Percentiles rank a stretch among this genome's conserved stretches.
Evolutionary conservation across 2,888 invertebrate species (phyloP).

Genomic region (Nymphalis polychloros): DNA sequence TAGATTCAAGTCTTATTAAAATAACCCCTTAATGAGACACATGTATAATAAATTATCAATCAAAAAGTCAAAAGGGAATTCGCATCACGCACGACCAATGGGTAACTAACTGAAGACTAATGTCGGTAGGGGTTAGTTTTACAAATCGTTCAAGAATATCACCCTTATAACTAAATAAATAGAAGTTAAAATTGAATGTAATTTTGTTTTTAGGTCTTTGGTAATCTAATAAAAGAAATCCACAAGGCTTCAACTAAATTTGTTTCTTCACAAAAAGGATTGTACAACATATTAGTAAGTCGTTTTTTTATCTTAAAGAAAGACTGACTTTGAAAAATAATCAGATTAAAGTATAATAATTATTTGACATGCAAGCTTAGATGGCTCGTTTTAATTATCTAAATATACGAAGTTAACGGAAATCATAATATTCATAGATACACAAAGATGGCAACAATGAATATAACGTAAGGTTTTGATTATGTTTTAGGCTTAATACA

Average conservation of each 20-base stretch:
- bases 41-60: neutral
- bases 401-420: too few relatives aligned
- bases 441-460: too few relatives aligned
- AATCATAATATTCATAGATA: too few relatives aligned
- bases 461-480: too few relatives aligned
- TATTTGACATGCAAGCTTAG: too few relatives aligned
- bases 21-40: neutral
- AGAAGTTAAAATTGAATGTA: neutral
- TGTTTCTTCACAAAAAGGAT: too few relatives aligned
- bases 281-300: too few relatives aligned
- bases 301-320: too few relatives aligned
- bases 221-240: neutral
- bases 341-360: too few relatives aligned
- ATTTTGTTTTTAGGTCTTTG: neutral
- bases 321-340: too few relatives aligned
- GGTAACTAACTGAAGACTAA: constrained; percentile 23
- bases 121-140: neutral
- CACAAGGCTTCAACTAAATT: neutral
- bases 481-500: too few relatives aligned
- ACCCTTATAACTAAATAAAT: neutral
- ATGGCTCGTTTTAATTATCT: too few relatives aligned
- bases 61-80: constrained; percentile 6
- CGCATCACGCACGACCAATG: constrained; percentile 13
- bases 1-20: neutral
- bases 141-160: neutral